Evolutionary conservation across 92 coral and sea anemone species (phyloP).

Genomic region (Heteractis magnifica): DNA sequence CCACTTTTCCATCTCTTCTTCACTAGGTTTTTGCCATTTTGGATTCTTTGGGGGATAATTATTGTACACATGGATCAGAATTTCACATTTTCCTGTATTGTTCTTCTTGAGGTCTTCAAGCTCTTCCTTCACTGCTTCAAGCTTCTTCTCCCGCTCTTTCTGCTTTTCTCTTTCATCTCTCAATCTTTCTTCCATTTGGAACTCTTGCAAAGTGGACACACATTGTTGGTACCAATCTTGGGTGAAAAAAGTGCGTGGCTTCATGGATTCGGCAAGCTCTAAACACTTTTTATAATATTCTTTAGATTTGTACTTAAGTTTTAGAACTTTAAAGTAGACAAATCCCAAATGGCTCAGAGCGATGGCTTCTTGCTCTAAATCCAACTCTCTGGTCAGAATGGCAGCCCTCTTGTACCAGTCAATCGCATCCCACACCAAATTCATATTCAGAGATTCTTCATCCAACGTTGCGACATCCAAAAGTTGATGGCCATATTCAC

Average conservation of each 20-base stretch:
- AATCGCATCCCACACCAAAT: slow-evolving; percentile 78
- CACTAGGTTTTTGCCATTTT: slow-evolving; percentile 58
- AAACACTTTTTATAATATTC: slow-evolving; percentile 70
- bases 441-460: slow-evolving; percentile 72
- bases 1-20: slow-evolving; percentile 54
- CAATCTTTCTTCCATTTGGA: slow-evolving; percentile 53
- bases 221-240: slow-evolving; percentile 77
- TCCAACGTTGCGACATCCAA: slow-evolving; percentile 52
- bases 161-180: slow-evolving; percentile 37
- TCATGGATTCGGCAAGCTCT: slow-evolving; percentile 86
- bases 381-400: slow-evolving; percentile 77
- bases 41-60: slow-evolving; percentile 68
- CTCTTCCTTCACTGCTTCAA: slow-evolving; percentile 65
- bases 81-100: slow-evolving; percentile 35
- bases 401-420: slow-evolving; percentile 89
- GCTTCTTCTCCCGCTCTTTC: slow-evolving; percentile 67
- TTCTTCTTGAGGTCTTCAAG: slow-evolving; percentile 49
- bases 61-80: slow-evolving; percentile 55
- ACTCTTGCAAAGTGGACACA: slow-evolving; percentile 39
- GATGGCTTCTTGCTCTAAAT: slow-evolving; percentile 87
- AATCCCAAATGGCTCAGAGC: slow-evolving; percentile 77
- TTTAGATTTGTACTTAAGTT: slow-evolving; percentile 65
- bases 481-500: slow-evolving; percentile 60
- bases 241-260: slow-evolving; percentile 73
- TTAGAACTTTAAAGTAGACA: slow-evolving; percentile 83